Conservation (phyloP, 2,797 vertebrate genomes). For the Lemur catta region DNA sequence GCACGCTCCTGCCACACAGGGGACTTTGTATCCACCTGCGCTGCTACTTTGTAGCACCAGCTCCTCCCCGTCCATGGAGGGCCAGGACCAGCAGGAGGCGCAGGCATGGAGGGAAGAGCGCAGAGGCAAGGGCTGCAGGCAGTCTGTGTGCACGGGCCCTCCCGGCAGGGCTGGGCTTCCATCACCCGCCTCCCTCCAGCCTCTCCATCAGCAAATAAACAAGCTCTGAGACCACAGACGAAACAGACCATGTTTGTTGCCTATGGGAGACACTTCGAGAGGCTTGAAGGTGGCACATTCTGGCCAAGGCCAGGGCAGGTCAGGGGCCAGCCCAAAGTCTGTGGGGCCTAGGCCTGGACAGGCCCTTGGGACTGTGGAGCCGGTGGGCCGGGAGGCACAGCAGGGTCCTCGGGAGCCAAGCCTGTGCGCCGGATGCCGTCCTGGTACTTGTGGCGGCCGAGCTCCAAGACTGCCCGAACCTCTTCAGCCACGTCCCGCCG, state of each 20-base stretch:
- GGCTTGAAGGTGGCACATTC: too few species aligned
- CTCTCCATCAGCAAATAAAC: not conserved
- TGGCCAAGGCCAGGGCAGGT: too few species aligned
- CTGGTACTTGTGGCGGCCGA: slow-evolving; percentile 92
- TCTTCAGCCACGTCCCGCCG: slow-evolving; percentile 94
- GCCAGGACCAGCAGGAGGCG: not conserved
- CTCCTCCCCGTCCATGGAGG: not conserved
- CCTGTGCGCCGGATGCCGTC: slow-evolving; percentile 91
- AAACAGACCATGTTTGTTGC: not conserved
- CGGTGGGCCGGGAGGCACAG: rapidly evolving
- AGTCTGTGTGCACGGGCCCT: too few species aligned
- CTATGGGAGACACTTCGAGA: not conserved
- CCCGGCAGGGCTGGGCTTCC: not conserved
- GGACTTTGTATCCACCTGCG: not conserved
- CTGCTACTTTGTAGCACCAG: not conserved
- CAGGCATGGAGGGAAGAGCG: too few species aligned
- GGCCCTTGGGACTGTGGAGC: not conserved
- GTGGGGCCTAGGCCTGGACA: slow-evolving; percentile 1
- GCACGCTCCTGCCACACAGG: rapidly evolving
- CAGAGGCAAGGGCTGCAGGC: too few species aligned
- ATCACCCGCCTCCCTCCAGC: rapidly evolving
- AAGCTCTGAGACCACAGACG: not conserved
- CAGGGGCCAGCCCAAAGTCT: not conserved
- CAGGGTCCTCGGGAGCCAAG: slow-evolving; percentile 83
- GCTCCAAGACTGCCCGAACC: slow-evolving; percentile 88